Evolutionary conservation across 2,113 vertebrate species (phyloP), one percentile per base, ranked within the genome.

Genomic region (Scomber colias): DNA sequence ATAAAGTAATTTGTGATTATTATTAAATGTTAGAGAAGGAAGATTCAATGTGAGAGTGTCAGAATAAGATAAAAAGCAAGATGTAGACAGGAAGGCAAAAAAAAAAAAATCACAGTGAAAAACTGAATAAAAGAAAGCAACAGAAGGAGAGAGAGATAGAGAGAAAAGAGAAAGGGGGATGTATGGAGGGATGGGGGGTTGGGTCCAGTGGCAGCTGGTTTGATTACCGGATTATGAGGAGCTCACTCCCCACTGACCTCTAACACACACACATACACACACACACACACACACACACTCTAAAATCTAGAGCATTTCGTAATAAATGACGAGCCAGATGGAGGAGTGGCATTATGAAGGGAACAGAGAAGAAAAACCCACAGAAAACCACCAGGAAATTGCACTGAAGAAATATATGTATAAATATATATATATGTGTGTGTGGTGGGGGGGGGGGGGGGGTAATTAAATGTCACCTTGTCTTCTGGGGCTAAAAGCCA

Each of bases 171-270:
- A 24, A 5, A 40, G 31, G 44, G 40, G 16, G 24, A 48, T 13
- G 40, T 21, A n/a, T 67, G 76, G 70, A 56, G 72, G 59, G 60
- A 31, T 89, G 92, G 93, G 93, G 93, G 93, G 91, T 83, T 88
- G 90, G 91, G 84, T 57, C 27, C 46, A 71, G 84, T 90, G 93
- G 92, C 93, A 95, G 94, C 94, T 95, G 93, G 92, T 93, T 94
- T 94, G 92, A 94, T 94, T 94, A 93, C 87, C 56, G 88, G 92
- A 95, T 95, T 95, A 94, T 87, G 88, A 93, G 63, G 88, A 88
- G 78, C 71, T 92, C 91, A 84, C 90, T 94, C 92, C 91, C 92
- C 69, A 67, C 85, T 94, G 92, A 93, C 91, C 93, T 87, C 90
- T 64, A 56, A 80, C 78, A 82, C 84, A 81, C 85, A 82, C 61